These are phyloP conservation scores for Xanthia togata DNA, from an alignment of 2,888 invertebrate genomes.

Conservation along the genomic window DNA sequence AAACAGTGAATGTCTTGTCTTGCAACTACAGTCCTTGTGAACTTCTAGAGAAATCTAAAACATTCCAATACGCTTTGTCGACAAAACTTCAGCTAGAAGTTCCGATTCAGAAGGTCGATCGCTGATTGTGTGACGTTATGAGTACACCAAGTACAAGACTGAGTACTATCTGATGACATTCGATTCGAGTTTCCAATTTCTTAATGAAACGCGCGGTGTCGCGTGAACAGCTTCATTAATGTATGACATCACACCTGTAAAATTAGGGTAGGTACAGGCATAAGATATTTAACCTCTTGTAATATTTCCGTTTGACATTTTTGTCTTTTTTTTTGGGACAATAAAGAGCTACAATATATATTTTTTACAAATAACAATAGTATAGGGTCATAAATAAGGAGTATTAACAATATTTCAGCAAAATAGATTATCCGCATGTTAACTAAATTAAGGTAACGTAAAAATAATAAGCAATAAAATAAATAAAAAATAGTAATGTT, in stretches of 20 bases:
- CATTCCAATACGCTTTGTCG: slow-evolving; percentile 29
- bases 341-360: no score
- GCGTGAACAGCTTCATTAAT: slow-evolving; percentile 1
- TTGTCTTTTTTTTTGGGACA: no score
- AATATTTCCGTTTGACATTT: no score
- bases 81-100: slow-evolving; percentile 32
- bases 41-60: slow-evolving; percentile 38
- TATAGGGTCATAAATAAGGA: no score
- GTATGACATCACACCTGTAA: neutral
- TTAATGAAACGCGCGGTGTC: slow-evolving; percentile 24
- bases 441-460: no score
- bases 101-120: slow-evolving; percentile 24
- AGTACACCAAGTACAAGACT: neutral
- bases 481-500: no score
- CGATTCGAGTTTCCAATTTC: slow-evolving; percentile 17
- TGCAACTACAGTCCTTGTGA: slow-evolving; percentile 10
- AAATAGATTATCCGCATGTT: no score
- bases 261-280: no score
- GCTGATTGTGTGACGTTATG: slow-evolving; percentile 21
- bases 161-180: slow-evolving; percentile 3
- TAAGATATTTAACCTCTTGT: neutral
- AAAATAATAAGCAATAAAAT: no score
- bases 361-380: no score
- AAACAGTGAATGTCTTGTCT: slow-evolving; percentile 24
- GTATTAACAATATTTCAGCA: no score